Percentiles rank a stretch among this genome's conserved stretches.
phyloP scores from a whole-genome alignment of 2,888 invertebrate genomes.

The Lasius platythorax region DNA sequence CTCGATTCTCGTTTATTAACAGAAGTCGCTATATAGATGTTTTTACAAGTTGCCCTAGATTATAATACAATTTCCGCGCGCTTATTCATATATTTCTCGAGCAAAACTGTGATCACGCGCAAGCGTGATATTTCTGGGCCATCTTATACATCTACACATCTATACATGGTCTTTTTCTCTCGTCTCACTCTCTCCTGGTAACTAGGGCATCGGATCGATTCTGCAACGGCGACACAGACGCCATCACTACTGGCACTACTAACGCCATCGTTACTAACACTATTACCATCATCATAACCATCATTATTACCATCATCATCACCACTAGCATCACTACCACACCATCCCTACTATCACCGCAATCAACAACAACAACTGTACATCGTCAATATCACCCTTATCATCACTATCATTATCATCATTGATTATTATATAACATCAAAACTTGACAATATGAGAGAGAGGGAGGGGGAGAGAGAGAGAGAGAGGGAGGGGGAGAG shows the following conservation, averaged over 20 bases:
- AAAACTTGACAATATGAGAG: constrained; percentile 50
- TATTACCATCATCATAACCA: constrained; percentile 11
- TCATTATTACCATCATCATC: background rate
- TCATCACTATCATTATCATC: background rate
- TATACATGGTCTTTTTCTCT: constrained; percentile 36
- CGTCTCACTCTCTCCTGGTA: constrained; percentile 75
- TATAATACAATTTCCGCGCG: background rate
- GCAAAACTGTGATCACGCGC: background rate
- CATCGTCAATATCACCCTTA: background rate
- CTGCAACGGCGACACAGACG: constrained; percentile 65
- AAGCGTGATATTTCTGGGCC: background rate
- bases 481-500: background rate
- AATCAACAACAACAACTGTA: background rate
- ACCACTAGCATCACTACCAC: background rate
- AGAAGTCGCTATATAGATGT: background rate
- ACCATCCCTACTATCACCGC: background rate
- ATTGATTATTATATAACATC: constrained; percentile 23
- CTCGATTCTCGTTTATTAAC: background rate
- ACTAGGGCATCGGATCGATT: constrained; percentile 84
- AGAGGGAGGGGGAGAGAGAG: background rate
- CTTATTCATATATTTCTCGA: background rate
- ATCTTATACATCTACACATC: constrained; percentile 6
- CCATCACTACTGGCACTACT: constrained; percentile 60
- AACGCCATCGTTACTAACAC: constrained; percentile 79
- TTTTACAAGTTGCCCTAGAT: background rate